A percentile compares a stretch with the other conserved stretches of the same genome.
Evolutionary conservation across 1,140 invertebrate genomes (phyloP).

Genomic region (Lethrus apterus): DNA sequence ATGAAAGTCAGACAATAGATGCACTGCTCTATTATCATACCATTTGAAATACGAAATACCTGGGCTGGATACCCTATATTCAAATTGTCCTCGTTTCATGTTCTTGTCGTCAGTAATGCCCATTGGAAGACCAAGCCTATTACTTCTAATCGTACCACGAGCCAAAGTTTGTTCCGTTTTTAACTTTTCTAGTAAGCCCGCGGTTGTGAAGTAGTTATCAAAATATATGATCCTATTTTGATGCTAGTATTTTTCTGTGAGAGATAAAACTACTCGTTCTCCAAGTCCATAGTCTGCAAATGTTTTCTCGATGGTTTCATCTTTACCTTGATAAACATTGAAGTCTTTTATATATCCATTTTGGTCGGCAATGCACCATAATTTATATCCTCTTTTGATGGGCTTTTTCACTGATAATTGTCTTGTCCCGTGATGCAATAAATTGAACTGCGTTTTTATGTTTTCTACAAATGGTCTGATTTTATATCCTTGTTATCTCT

Average conservation of each 20-base stretch:
- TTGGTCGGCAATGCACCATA: slow-evolving; percentile 32
- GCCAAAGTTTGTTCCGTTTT: slow-evolving; percentile 33
- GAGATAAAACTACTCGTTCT: slow-evolving; percentile 24
- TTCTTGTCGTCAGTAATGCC: slow-evolving; percentile 33
- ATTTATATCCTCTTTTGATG: slow-evolving; percentile 43
- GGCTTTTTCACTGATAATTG: slow-evolving; percentile 44
- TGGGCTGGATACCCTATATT: slow-evolving; percentile 28
- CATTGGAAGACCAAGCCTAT: slow-evolving; percentile 28
- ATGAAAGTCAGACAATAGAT: slow-evolving; percentile 40
- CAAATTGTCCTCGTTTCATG: slow-evolving; percentile 34
- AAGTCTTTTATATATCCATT: slow-evolving; percentile 28
- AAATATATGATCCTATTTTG: slow-evolving; percentile 34
- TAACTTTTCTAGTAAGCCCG: slow-evolving; percentile 35
- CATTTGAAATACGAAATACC: slow-evolving; percentile 36
- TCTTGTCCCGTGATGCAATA: slow-evolving; percentile 12
- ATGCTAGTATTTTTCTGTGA: slow-evolving; percentile 23
- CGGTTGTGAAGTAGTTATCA: slow-evolving; percentile 41
- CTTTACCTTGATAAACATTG: slow-evolving; percentile 9
- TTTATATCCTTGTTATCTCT: slow-evolving; percentile 20
- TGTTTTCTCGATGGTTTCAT: slow-evolving; percentile 10
- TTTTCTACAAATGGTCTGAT: slow-evolving; percentile 12
- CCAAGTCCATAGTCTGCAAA: slow-evolving; percentile 31
- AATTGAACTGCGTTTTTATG: slow-evolving; percentile 11
- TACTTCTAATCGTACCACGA: slow-evolving; percentile 38
- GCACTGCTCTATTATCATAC: slow-evolving; percentile 38